Percentiles rank a stretch among this genome's conserved stretches.
phyloP scores from a whole-genome alignment of 1,140 invertebrate species.

The Lasaia peninsularis region DNA sequence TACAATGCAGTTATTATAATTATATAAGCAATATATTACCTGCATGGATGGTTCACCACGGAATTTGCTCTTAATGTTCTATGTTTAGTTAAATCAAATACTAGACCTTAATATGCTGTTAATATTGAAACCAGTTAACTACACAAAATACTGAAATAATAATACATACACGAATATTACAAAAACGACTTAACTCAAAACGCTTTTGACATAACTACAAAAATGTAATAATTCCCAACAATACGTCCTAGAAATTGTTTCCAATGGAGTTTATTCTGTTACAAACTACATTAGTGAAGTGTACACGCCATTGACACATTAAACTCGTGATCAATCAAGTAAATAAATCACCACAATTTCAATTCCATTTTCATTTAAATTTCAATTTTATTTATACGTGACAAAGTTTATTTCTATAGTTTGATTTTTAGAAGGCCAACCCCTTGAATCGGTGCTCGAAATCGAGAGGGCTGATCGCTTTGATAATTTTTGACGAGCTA shows the following conservation, averaged over 20 bases:
- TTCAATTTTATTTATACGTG: slow-evolving; percentile 17
- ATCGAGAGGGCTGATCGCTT: slow-evolving; percentile 60
- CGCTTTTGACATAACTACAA: no score
- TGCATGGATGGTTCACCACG: no score
- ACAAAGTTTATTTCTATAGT: slow-evolving; percentile 25
- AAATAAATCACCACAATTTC: slow-evolving; percentile 34
- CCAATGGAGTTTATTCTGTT: slow-evolving; percentile 7
- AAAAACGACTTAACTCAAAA: no score
- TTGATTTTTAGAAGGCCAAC: slow-evolving; percentile 15
- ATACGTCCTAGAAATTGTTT: slow-evolving; percentile 3
- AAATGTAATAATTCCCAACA: background rate
- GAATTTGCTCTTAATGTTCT: no score
- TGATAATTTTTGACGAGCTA: slow-evolving; percentile 59
- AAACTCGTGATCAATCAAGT: slow-evolving; percentile 56
- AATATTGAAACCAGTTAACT: no score
- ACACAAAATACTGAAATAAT: no score
- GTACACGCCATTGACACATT: slow-evolving; percentile 57
- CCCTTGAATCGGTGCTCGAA: slow-evolving; percentile 49
- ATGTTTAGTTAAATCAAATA: no score
- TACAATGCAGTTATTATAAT: no score
- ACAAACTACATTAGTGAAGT: slow-evolving; percentile 12
- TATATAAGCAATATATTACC: no score
- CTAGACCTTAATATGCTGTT: no score
- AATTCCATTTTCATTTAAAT: slow-evolving; percentile 19
- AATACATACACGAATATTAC: no score